Evolutionary conservation across 2,113 vertebrate genomes (phyloP).

Genomic region (Trematomus loennbergii): DNA sequence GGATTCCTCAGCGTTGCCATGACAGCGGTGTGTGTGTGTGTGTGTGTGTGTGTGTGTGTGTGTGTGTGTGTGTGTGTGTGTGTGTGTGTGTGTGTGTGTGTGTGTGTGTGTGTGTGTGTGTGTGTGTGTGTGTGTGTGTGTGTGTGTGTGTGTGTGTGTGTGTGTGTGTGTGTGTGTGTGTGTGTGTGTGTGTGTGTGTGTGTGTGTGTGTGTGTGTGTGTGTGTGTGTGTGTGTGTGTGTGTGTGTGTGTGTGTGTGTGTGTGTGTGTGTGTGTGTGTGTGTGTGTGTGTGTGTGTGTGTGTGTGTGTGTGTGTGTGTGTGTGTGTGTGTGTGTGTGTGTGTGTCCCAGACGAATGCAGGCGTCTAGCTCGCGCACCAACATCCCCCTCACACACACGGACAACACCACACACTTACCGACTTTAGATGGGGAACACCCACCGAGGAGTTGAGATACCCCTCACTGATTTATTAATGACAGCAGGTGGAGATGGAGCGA

Average conservation of each 20-base stretch:
- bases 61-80: neutral
- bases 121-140: too few relatives aligned
- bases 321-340: too few relatives aligned
- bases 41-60: neutral
- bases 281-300: too few relatives aligned
- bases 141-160: too few relatives aligned
- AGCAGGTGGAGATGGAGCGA: neutral
- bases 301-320: too few relatives aligned
- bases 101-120: too few relatives aligned
- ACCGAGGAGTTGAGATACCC: conserved; percentile 37
- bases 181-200: neutral
- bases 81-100: conserved; percentile 1
- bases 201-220: conserved; percentile 3
- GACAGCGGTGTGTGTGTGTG: conserved; percentile 32
- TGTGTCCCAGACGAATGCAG: neutral
- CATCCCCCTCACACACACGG: neutral
- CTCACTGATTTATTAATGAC: conserved; percentile 65
- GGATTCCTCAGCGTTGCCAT: conserved; percentile 64
- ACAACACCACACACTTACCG: neutral
- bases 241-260: neutral
- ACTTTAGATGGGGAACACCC: conserved; percentile 11
- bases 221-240: neutral
- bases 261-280: too few relatives aligned
- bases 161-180: too few relatives aligned
- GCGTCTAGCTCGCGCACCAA: neutral